Base-by-base conservation (phyloP, 1,140 invertebrate species). In the Cotesia chilonis region DNA sequence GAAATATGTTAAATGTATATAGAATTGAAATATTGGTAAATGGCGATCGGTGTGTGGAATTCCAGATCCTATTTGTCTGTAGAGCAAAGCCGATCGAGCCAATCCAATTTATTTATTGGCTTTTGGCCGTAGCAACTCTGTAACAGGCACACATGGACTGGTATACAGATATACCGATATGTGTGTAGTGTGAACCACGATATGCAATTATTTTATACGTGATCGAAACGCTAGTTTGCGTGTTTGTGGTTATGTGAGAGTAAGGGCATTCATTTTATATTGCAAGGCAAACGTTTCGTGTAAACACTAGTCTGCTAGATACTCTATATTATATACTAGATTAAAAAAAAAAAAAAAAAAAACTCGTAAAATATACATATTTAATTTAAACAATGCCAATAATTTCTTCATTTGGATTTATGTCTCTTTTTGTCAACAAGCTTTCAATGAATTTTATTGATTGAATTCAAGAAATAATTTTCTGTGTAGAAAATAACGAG, bases 101-200 rank as follows among this genome's bases (percentile, higher is more conserved):
- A 84, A 86, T 85, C 85, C 84, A 87, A 87, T 86, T 86, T 85
- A 85, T 87, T 86, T 85, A 87, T 87, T 86, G 83, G 84, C 84
- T 87, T 84, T 84, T 71, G 76, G 76, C 77, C 77, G 76, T 75
- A 74, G 28, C 52, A 68, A 55, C 66, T 63, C 64, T 75, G 76
- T 74, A 69, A 69, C 60, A 36, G 68, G 47, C 28, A 55, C 20
- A 9, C 41, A 71, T 65, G 52, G 14, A 55, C 52, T 37, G 37
- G 17, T 54, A 41, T 41, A 41, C 9, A 41, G 5, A 41, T 41
- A 41, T 41, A 41, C 9, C 1, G 5, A 4, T 41, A 41, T 41
- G 9, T 41, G 10, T 47, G 10, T 52, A 52, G 61, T 51, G 66
- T 37, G 52, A 71, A 64, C 61, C 70, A 52, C 63, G 63, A 64